Conservation (phyloP, 2,888 invertebrate species). For the Alviniconcha strummeri region DNA sequence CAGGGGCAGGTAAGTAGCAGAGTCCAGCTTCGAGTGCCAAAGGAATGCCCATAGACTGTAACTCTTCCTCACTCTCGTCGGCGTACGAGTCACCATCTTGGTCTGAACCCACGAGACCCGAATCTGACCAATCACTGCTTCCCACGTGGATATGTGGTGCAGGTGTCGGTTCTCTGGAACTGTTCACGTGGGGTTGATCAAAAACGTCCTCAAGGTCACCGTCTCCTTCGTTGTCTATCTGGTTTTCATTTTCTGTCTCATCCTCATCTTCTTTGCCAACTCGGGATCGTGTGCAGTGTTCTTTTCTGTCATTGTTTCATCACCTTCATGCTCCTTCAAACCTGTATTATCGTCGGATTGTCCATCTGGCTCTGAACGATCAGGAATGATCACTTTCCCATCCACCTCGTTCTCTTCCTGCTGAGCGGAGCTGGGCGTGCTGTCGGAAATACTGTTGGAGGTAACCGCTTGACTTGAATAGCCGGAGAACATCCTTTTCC, state of each 20-base stretch:
- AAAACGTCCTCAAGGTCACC: too few relatives aligned
- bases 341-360: background rate
- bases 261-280: background rate
- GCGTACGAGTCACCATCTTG: background rate
- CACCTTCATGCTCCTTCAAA: background rate
- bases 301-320: background rate
- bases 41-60: constrained; percentile 3
- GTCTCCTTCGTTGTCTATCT: background rate
- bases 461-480: background rate
- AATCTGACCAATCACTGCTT: constrained; percentile 22
- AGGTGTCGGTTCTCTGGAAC: too few relatives aligned
- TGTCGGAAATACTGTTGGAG: background rate
- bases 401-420: background rate
- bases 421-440: background rate
- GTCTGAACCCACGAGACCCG: constrained; percentile 24
- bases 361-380: background rate
- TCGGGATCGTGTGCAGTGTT: background rate
- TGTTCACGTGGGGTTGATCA: background rate
- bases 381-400: background rate
- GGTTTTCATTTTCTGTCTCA: background rate
- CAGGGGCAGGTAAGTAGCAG: constrained; percentile 24
- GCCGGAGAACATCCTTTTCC: constrained; percentile 16
- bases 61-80: background rate
- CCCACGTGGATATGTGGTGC: background rate
- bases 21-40: constrained; percentile 13